Base-by-base conservation (phyloP, 2,113 vertebrate species). In the Antechinus flavipes region DNA sequence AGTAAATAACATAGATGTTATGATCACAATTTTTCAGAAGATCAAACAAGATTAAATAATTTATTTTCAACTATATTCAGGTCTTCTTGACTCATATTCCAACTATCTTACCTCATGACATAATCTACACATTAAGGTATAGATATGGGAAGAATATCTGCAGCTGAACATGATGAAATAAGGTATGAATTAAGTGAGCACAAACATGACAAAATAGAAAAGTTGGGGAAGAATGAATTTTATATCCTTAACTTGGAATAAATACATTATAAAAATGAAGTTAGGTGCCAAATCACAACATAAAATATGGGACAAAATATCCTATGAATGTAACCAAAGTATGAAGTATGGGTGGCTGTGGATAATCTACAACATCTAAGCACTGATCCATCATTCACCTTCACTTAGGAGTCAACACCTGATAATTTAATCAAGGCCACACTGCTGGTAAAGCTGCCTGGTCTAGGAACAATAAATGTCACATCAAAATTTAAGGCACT, bases 101-200 rank as follows among this genome's bases (percentile, higher is more conserved):
- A 23, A 42, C 7, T 42, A 26, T 84, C 19, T 84, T 19, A 23
- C n/a, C 26, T 84, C 42, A 7, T 23, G n/a, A n/a, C 35, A 84
- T 84, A 84, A 42, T 42, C 68, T 42, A 1, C 42, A 16, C n/a
- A 76, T 76, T 76, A 84, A 84, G 8, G 14, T 84, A 16, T 42
- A 84, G 9, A 52, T 0, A 46, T 52, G 0, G 6, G 54, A n/a
- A 54, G 2, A 26, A 91, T 84, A 42, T 30, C 6, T 52, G 76
- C 54, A 54, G 93, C 50, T 92, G 47, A 89, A 96, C 61, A 89
- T 53, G 27, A 93, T 91, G 93, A 52, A 54, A 19, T 49, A 93
- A 35, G 50, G 56, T 91, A 5, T 9, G 76, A 90, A 52, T 89
- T 93, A 55, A 68, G 52, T 50, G 52, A 93, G 35, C 54, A 92